Percentiles rank a stretch among this genome's conserved stretches.
Evolutionary conservation across 2,888 invertebrate species (phyloP).

Genomic region (Agriopis leucophaearia): DNA sequence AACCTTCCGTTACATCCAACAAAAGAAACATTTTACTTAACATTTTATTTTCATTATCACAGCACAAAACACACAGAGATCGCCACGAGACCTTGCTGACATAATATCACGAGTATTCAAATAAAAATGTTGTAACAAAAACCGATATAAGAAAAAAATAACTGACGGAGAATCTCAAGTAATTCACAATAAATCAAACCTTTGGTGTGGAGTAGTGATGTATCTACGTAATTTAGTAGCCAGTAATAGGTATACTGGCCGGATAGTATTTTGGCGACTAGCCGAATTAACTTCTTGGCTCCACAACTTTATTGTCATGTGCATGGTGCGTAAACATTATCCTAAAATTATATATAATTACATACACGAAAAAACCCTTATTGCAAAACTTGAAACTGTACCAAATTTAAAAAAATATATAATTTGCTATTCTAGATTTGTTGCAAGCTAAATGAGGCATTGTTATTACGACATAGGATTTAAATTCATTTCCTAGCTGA

Average conservation of each 20-base stretch:
- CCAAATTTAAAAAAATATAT: too few relatives aligned
- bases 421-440: too few relatives aligned
- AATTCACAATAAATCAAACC: slow-evolving; percentile 70
- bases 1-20: slow-evolving; percentile 64
- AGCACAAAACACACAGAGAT: slow-evolving; percentile 61
- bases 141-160: slow-evolving; percentile 54
- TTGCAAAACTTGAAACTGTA: too few relatives aligned
- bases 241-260: not conserved
- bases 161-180: slow-evolving; percentile 60
- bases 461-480: too few relatives aligned
- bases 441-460: too few relatives aligned
- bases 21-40: slow-evolving; percentile 57
- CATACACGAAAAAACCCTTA: too few relatives aligned
- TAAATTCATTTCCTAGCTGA: not conserved
- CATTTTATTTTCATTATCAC: slow-evolving; percentile 67
- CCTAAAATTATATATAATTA: too few relatives aligned
- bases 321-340: too few relatives aligned
- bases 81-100: slow-evolving; percentile 68
- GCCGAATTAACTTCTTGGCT: not conserved
- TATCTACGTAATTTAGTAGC: not conserved
- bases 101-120: slow-evolving; percentile 76
- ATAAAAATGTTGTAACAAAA: slow-evolving; percentile 69
- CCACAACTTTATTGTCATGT: too few relatives aligned
- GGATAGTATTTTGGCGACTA: not conserved
- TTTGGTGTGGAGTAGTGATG: slow-evolving; percentile 42